Evolutionary conservation across 2,797 vertebrate genomes (phyloP), one percentile per base, ranked within the genome.

Genomic region (Melanotaenia parkinsoni): DNA sequence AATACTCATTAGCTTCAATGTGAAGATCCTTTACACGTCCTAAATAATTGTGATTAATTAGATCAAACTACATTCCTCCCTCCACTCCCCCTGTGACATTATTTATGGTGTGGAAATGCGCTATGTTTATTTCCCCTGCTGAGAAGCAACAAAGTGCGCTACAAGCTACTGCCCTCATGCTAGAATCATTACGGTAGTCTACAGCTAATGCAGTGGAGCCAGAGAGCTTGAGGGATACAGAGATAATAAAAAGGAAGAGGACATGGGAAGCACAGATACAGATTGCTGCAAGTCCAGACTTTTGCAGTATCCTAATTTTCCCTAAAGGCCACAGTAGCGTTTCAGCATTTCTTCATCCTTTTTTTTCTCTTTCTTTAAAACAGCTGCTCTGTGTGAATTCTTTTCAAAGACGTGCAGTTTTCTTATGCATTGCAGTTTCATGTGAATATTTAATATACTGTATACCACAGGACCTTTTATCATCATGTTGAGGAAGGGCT

Each of bases 401-500:
- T 80, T 56, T 82, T 81, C 16, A 60, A 28, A 43, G 1, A 66
- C 67, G n/a, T n/a, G 35, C 24, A 37, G 24, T 63, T 74, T 62
- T 65, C 28, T 54, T 51, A 7, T 43, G 40, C 45, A 13, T 56
- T 37, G 16, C 13, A 66, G 6, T 62, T 67, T 66, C 14, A 67
- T 69, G 32, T 76, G 54, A 62, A 26, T 70, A 38, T 30, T 74
- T 5, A 26, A 26, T 68, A 13, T 74, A 5, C 14, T 79, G 66
- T 69, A 0, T 67, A 18, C n/a, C 33, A 56, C 32, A 67, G 67
- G 58, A 67, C 22, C 7, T 63, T 32, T 63, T 65, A 20, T 66
- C 61, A 65, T 73, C 74, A 95, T 95, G 93, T 70, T 93, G 81
- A 93, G 89, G 88, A 94, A 88, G 73, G 84, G 89, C 56, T 88